Conservation (phyloP, 2,888 invertebrate genomes). For the Nezara viridula region DNA sequence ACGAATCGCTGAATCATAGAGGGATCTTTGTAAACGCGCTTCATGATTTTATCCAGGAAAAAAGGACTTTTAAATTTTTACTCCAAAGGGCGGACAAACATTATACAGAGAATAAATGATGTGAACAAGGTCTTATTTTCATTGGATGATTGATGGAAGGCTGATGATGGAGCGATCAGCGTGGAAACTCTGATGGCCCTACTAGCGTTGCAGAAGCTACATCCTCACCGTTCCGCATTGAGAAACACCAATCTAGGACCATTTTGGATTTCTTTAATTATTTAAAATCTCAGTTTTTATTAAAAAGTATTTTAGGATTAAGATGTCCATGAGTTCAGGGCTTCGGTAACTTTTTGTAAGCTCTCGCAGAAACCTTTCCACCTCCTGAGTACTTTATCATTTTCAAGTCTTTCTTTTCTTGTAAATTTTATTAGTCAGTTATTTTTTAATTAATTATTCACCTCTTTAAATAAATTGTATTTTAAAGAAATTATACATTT, state of each 20-base stretch:
- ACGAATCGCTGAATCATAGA: not conserved
- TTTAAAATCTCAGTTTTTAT: not conserved
- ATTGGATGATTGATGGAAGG: not conserved
- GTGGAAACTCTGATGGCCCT: not conserved
- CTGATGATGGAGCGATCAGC: conserved; percentile 24
- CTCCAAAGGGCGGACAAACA: not conserved
- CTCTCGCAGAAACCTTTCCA: too few species aligned
- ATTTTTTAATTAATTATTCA: too few species aligned
- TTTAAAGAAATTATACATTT: too few species aligned
- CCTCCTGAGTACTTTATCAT: too few species aligned
- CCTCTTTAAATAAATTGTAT: too few species aligned
- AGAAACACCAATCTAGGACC: not conserved
- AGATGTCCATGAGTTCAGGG: too few species aligned
- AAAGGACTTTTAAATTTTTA: not conserved
- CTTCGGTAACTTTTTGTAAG: too few species aligned
- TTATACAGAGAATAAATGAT: conserved; percentile 38
- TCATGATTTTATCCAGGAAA: not conserved
- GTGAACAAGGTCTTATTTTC: conserved; percentile 37
- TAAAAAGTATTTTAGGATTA: too few species aligned
- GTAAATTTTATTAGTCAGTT: too few species aligned
- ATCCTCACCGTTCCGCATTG: not conserved
- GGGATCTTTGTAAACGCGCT: not conserved
- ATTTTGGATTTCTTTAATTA: not conserved
- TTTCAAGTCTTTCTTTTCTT: too few species aligned
- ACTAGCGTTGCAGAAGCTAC: not conserved